Percentiles rank a stretch among this genome's conserved stretches.
These are phyloP conservation scores for Acrobasis suavella DNA, from an alignment of 2,888 invertebrate species.

Conservation along the genomic window DNA sequence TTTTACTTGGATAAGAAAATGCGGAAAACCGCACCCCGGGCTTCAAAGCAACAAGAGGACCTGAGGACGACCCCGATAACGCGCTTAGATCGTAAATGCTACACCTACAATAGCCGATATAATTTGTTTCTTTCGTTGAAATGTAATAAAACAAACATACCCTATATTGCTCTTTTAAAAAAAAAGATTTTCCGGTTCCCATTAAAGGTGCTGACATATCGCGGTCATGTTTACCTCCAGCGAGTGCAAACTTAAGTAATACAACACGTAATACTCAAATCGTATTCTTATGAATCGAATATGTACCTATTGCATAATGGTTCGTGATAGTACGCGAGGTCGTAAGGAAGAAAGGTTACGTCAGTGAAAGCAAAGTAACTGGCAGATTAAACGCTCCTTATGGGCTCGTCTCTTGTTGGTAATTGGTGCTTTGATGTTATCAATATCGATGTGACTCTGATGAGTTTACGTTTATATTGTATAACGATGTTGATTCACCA, in stretches of 20 bases:
- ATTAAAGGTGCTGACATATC: neutral
- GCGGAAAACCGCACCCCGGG: too few species aligned
- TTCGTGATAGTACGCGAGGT: conserved; percentile 64
- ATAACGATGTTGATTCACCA: too few species aligned
- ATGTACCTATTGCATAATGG: conserved; percentile 42
- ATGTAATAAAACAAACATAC: too few species aligned
- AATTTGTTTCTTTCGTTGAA: too few species aligned
- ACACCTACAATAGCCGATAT: too few species aligned
- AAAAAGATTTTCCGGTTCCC: neutral
- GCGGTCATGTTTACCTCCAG: conserved; percentile 14
- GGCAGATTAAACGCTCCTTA: conserved; percentile 42
- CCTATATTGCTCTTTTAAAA: neutral
- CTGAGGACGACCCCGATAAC: too few species aligned
- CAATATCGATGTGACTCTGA: neutral
- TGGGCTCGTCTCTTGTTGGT: conserved; percentile 34
- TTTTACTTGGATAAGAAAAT: too few species aligned
- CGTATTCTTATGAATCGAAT: conserved; percentile 33
- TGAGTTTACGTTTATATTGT: neutral
- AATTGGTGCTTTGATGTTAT: conserved; percentile 9
- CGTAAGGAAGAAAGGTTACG: conserved; percentile 64
- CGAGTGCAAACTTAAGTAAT: conserved; percentile 5
- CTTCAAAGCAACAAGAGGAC: too few species aligned
- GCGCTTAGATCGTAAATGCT: too few species aligned
- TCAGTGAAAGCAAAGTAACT: conserved; percentile 58
- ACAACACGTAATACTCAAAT: conserved; percentile 12